Conservation (phyloP, 2,888 invertebrate genomes). For the Drosophila kanekoi region DNA sequence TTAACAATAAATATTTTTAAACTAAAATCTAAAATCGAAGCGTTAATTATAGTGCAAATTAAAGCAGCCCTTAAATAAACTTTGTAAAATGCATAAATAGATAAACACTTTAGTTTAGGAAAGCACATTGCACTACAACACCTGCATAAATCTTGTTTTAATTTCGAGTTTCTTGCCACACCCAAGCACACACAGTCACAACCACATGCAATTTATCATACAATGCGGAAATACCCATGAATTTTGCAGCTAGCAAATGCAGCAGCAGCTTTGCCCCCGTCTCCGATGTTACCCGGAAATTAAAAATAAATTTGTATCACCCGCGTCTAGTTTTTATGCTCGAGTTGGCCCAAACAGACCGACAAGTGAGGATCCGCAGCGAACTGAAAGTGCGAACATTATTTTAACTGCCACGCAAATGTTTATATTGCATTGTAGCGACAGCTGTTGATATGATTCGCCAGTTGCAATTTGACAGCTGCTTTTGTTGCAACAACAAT, state of each 20-base stretch:
- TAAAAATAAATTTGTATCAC: slow-evolving; percentile 53
- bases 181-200: slow-evolving; percentile 2
- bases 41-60: background rate
- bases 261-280: slow-evolving; percentile 7
- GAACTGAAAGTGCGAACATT: slow-evolving; percentile 27
- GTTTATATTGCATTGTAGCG: slow-evolving; percentile 26
- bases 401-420: slow-evolving; percentile 5
- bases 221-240: slow-evolving; percentile 31
- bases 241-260: slow-evolving; percentile 11
- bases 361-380: background rate
- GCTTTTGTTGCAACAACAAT: slow-evolving; percentile 38
- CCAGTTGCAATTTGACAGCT: slow-evolving; percentile 45
- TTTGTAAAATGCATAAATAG: slow-evolving; percentile 1
- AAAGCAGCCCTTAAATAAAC: background rate
- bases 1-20: no score
- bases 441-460: slow-evolving; percentile 55
- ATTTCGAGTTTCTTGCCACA: slow-evolving; percentile 33
- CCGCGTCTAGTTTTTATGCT: slow-evolving; percentile 23
- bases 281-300: slow-evolving; percentile 58
- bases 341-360: background rate
- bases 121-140: slow-evolving; percentile 17
- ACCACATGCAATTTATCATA: slow-evolving; percentile 40
- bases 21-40: background rate
- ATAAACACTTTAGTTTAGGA: background rate
- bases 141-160: slow-evolving; percentile 58